A percentile compares a stretch with the other conserved stretches of the same genome.
Evolutionary conservation across 1,140 invertebrate species (phyloP).

Genomic region (Hylaeus anthracinus): DNA sequence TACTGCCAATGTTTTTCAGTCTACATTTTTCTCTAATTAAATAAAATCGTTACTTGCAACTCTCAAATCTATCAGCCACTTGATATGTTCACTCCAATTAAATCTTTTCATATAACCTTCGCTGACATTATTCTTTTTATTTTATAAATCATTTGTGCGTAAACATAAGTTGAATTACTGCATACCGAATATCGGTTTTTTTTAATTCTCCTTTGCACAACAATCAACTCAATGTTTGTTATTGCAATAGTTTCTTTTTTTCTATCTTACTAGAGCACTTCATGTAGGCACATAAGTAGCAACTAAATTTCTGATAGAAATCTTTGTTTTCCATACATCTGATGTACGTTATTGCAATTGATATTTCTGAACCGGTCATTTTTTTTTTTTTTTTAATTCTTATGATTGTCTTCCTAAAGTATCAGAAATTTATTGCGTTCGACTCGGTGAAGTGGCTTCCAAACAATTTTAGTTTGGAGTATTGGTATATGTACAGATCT

Average conservation of each 20-base stretch:
- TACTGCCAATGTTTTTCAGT: constrained; percentile 51
- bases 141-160: constrained; percentile 11
- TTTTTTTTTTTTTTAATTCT: neutral
- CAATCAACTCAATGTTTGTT: neutral
- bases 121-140: neutral
- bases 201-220: neutral
- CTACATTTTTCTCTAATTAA: constrained; percentile 1
- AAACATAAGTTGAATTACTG: constrained; percentile 1
- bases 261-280: constrained; percentile 17
- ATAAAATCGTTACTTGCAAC: neutral
- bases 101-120: constrained; percentile 38
- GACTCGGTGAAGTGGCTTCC: constrained; percentile 8
- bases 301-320: constrained; percentile 32
- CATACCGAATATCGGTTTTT: constrained; percentile 2
- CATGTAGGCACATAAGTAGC: constrained; percentile 11
- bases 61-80: neutral
- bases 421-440: constrained; percentile 21
- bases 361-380: neutral
- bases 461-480: constrained; percentile 16
- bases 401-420: constrained; percentile 21
- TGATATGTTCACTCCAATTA: neutral
- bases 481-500: constrained; percentile 30
- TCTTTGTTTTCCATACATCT: neutral
- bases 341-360: constrained; percentile 9
- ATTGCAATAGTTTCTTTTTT: neutral